phyloP scores from a whole-genome alignment of 1,140 invertebrate genomes.

The Tribolium madens region DNA sequence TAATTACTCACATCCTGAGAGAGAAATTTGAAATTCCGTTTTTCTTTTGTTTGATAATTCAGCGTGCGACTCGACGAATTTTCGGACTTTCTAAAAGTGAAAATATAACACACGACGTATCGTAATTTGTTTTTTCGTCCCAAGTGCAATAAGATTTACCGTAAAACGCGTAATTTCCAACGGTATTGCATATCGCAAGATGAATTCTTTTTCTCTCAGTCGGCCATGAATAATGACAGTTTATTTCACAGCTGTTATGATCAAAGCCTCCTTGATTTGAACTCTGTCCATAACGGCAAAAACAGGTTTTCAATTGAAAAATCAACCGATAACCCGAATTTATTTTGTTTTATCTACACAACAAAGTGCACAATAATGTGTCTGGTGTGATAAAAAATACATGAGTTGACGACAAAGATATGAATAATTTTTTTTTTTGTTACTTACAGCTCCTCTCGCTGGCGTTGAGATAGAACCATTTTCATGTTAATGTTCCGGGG shows the following conservation, averaged over 20 bases:
- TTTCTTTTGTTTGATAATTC: not conserved
- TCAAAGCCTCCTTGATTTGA: not conserved
- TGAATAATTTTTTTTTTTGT: constrained; percentile 2
- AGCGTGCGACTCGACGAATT: not conserved
- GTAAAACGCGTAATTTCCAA: no score
- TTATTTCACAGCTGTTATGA: not conserved
- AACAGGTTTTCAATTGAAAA: not conserved
- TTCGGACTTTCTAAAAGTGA: not conserved
- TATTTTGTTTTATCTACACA: not conserved
- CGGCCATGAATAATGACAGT: not conserved
- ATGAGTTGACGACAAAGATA: not conserved
- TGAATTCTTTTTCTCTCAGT: no score
- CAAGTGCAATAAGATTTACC: no score
- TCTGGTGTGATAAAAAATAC: not conserved
- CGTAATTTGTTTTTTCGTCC: not conserved
- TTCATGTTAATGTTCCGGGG: constrained; percentile 79
- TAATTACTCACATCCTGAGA: not conserved
- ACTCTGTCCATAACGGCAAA: not conserved
- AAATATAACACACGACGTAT: not conserved
- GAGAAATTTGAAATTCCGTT: not conserved
- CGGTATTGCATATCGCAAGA: no score
- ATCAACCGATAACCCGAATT: not conserved
- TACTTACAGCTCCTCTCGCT: constrained; percentile 98
- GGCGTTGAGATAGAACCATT: constrained; percentile 99
- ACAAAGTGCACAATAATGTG: not conserved